A percentile compares a stretch with the other conserved stretches of the same genome.
phyloP scores from a whole-genome alignment of 2,797 vertebrate genomes.

The Phrynocephalus vlangalii region DNA sequence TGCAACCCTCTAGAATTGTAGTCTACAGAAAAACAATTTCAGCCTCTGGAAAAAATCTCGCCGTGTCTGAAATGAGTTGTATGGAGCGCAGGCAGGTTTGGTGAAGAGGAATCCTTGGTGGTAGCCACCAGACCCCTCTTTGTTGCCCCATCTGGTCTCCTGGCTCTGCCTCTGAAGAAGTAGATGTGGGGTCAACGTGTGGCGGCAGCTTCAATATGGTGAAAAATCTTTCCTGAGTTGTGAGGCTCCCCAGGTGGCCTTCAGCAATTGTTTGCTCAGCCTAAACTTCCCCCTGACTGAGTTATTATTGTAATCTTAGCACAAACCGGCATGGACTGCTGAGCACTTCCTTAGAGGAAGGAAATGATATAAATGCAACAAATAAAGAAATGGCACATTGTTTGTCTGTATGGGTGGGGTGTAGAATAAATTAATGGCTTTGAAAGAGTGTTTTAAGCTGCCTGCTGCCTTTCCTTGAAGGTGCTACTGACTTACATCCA shows the following conservation, averaged over 20 bases:
- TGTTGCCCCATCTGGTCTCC: not conserved
- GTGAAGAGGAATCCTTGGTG: not conserved
- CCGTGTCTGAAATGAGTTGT: not conserved
- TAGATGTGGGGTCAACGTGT: not conserved
- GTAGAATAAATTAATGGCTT: not conserved
- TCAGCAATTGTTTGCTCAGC: not conserved
- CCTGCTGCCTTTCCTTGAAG: not conserved
- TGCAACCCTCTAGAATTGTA: no score
- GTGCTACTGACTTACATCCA: not conserved
- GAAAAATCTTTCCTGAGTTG: not conserved
- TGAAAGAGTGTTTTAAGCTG: not conserved
- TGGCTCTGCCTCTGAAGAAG: not conserved
- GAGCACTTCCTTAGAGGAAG: slow-evolving; percentile 2
- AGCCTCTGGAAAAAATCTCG: not conserved
- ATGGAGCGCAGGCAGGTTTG: not conserved
- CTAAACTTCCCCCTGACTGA: not conserved
- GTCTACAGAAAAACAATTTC: no score
- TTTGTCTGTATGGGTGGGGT: not conserved
- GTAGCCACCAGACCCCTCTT: not conserved
- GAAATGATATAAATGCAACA: not conserved
- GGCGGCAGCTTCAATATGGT: not conserved
- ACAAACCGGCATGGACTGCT: not conserved
- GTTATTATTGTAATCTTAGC: not conserved
- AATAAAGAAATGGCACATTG: not conserved
- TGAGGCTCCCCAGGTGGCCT: not conserved